Evolutionary conservation across 1,140 invertebrate species (phyloP).

Genomic region (Neelides sp.): DNA sequence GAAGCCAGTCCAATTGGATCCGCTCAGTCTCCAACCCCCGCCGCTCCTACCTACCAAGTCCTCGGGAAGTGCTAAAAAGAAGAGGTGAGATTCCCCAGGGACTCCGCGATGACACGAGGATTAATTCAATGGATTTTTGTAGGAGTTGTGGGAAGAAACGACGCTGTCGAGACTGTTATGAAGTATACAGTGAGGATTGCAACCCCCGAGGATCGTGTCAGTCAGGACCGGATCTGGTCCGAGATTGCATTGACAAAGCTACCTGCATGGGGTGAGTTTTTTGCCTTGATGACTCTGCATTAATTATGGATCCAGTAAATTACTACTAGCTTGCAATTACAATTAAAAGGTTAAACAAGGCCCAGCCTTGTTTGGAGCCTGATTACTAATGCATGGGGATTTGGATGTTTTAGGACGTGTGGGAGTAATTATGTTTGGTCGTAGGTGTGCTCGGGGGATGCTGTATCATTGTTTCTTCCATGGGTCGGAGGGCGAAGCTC

Average conservation of each 20-base stretch:
- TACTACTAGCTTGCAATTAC: too few species aligned
- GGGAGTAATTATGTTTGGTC: not conserved
- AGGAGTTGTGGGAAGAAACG: conserved; percentile 29
- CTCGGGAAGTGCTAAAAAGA: conserved; percentile 28
- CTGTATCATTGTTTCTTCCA: conserved; percentile 87
- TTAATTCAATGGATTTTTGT: not conserved
- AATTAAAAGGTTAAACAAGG: too few species aligned
- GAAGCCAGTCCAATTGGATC: conserved; percentile 28
- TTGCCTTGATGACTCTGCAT: too few species aligned
- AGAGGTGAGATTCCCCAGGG: conserved; percentile 16
- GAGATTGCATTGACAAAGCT: conserved; percentile 62
- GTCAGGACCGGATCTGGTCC: conserved; percentile 72
- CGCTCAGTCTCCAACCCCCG: conserved; percentile 27
- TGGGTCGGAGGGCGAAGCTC: conserved; percentile 57
- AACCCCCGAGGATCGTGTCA: conserved; percentile 52
- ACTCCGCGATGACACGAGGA: not conserved
- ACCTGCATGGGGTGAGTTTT: conserved; percentile 66
- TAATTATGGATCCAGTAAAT: too few species aligned
- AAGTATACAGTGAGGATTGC: conserved; percentile 38
- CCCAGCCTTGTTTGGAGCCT: too few species aligned
- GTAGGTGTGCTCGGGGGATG: conserved; percentile 64
- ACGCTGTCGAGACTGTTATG: conserved; percentile 28
- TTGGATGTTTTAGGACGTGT: not conserved
- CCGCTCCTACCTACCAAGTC: conserved; percentile 30
- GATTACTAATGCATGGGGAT: not conserved